Percentiles rank a stretch among this genome's conserved stretches.
Evolutionary conservation across 2,888 invertebrate genomes (phyloP).

Genomic region (Nasonia oneida): DNA sequence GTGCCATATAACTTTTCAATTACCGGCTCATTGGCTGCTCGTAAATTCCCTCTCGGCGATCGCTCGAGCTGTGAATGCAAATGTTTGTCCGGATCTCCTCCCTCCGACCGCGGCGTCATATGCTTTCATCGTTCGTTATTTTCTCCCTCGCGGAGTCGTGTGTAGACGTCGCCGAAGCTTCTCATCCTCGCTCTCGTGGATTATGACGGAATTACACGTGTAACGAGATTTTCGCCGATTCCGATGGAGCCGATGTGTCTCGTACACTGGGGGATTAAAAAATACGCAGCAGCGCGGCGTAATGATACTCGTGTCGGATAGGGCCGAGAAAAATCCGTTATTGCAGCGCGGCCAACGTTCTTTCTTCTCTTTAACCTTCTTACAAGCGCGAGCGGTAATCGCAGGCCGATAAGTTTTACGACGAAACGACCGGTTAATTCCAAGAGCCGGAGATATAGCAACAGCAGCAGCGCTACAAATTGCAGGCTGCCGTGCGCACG

Average conservation of each 20-base stretch:
- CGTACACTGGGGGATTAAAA: no score
- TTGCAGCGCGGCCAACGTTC: background rate
- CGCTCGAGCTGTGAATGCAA: background rate
- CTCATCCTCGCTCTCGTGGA: no score
- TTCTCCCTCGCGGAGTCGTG: no score
- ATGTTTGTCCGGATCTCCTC: background rate
- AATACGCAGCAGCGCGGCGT: background rate
- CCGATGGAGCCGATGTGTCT: no score
- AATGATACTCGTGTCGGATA: background rate
- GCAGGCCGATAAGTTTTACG: conserved; percentile 38
- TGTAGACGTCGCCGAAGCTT: no score
- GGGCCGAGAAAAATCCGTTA: background rate
- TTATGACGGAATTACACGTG: no score
- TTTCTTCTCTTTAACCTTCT: background rate
- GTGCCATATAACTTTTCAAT: conserved; percentile 25
- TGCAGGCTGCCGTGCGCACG: background rate
- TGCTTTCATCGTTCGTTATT: no score
- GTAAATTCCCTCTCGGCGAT: background rate
- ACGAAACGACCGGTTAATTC: conserved; percentile 48
- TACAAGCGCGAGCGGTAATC: background rate
- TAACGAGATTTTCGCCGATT: no score
- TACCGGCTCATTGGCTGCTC: conserved; percentile 18
- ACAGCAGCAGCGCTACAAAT: background rate
- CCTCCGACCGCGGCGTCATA: background rate
- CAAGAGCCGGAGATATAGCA: background rate